A percentile compares a stretch with the other conserved stretches of the same genome.
These are phyloP conservation scores for Patella pellucida DNA, from an alignment of 2,888 invertebrate genomes.

Conservation along the genomic window DNA sequence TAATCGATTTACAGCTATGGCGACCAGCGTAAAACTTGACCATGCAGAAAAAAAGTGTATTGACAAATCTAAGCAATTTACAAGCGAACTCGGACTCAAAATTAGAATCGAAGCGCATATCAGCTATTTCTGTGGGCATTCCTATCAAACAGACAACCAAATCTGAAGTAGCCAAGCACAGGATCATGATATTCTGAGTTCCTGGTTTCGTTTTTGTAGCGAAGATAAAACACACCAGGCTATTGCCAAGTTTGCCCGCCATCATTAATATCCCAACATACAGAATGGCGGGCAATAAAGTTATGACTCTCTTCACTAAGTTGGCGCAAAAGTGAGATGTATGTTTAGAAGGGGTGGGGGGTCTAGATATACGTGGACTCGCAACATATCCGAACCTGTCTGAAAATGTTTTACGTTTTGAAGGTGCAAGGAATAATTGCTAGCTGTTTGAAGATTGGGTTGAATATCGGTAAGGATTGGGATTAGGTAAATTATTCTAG, in stretches of 20 bases:
- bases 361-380: too few species aligned
- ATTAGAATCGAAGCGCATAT: constrained; percentile 50
- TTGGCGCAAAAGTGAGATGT: constrained; percentile 34
- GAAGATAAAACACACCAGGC: constrained; percentile 51
- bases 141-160: constrained; percentile 49
- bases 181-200: constrained; percentile 50
- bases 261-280: constrained; percentile 47
- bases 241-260: constrained; percentile 51
- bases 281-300: constrained; percentile 50
- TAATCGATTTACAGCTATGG: constrained; percentile 53
- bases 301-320: constrained; percentile 42
- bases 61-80: constrained; percentile 46
- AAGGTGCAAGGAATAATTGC: too few species aligned
- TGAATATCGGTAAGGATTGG: too few species aligned
- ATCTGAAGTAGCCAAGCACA: constrained; percentile 52
- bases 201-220: constrained; percentile 43
- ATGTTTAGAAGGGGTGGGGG: too few species aligned
- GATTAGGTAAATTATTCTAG: too few species aligned
- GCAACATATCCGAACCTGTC: too few species aligned
- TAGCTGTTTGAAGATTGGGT: too few species aligned
- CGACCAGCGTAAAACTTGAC: constrained; percentile 51
- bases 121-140: constrained; percentile 54
- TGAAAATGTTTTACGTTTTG: too few species aligned
- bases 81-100: constrained; percentile 52
- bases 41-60: constrained; percentile 47